Conservation (phyloP, 35 echinoderm and acorn worm genomes). For the Heliocidaris erythrogramma region DNA sequence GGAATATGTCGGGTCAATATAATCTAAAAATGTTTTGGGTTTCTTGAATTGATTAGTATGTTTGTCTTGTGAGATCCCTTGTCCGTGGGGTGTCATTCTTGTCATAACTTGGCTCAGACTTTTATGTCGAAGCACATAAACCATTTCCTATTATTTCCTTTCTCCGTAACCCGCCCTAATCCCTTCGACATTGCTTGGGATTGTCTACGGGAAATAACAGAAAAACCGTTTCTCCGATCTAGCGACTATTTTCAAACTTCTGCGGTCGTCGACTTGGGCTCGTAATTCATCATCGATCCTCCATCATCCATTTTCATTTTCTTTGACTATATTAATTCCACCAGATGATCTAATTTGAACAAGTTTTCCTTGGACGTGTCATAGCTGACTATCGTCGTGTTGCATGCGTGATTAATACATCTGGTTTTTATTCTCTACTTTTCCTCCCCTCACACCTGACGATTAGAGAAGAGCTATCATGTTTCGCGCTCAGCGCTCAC, state of each 20-base stretch:
- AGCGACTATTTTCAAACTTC: not conserved
- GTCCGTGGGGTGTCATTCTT: not conserved
- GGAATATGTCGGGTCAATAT: not conserved
- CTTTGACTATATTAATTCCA: not conserved
- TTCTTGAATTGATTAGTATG: constrained; percentile 18
- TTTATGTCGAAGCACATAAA: constrained; percentile 39
- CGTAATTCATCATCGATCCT: not conserved
- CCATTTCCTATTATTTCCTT: constrained; percentile 31
- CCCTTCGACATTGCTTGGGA: constrained; percentile 12
- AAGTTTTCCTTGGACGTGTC: not conserved
- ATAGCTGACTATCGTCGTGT: constrained; percentile 5
- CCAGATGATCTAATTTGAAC: not conserved
- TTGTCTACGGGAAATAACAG: constrained; percentile 37
- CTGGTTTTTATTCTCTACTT: constrained; percentile 16
- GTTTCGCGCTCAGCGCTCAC: not conserved
- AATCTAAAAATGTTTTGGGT: constrained; percentile 4
- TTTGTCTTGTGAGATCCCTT: not conserved
- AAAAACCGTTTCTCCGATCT: not conserved
- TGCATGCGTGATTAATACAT: constrained; percentile 37
- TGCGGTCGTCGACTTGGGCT: constrained; percentile 15
- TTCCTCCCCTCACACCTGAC: constrained; percentile 10
- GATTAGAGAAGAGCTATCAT: not conserved
- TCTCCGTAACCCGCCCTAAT: constrained; percentile 28
- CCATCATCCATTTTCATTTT: not conserved
- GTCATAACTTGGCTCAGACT: not conserved